These are phyloP conservation scores for Mesorhabditis spiculigera DNA, from an alignment of 2,888 invertebrate species.

Conservation along the genomic window DNA sequence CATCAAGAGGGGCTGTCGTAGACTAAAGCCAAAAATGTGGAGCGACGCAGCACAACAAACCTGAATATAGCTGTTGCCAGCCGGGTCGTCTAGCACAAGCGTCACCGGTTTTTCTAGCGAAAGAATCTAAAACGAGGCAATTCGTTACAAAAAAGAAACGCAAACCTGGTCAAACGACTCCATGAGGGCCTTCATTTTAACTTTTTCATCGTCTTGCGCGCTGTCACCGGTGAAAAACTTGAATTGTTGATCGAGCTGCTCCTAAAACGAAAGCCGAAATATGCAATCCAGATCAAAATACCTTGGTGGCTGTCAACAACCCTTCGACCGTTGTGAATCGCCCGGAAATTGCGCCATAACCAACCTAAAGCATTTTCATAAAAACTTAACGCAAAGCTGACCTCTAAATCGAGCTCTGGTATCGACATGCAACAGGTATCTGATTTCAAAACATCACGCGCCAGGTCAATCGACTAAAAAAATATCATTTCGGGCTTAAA, in stretches of 20 bases:
- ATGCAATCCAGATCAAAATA: neutral
- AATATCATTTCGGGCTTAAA: conserved; percentile 8
- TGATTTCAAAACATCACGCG: conserved; percentile 88
- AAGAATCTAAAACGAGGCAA: conserved; percentile 17
- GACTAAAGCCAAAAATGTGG: conserved; percentile 19
- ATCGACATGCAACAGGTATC: conserved; percentile 77
- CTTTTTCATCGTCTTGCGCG: conserved; percentile 30
- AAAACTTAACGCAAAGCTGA: conserved; percentile 6
- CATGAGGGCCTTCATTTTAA: conserved; percentile 35
- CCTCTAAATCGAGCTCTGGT: conserved; percentile 81
- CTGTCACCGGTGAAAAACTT: conserved; percentile 56
- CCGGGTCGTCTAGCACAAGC: conserved; percentile 86
- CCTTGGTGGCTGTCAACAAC: conserved; percentile 73
- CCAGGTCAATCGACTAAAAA: conserved; percentile 73
- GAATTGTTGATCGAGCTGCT: conserved; percentile 60
- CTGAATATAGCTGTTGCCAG: conserved; percentile 93
- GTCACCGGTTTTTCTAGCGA: conserved; percentile 65
- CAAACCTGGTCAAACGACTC: conserved; percentile 33
- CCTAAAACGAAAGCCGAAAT: conserved; percentile 54
- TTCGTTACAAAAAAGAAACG: neutral
- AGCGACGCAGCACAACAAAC: conserved; percentile 50
- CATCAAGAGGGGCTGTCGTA: conserved; percentile 59
- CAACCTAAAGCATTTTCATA: conserved; percentile 65
- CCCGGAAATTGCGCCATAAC: conserved; percentile 80
- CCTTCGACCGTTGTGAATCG: conserved; percentile 95